A percentile compares a stretch with the other conserved stretches of the same genome.
Conservation (phyloP, 2,888 invertebrate genomes). For the Thumatha senex region DNA sequence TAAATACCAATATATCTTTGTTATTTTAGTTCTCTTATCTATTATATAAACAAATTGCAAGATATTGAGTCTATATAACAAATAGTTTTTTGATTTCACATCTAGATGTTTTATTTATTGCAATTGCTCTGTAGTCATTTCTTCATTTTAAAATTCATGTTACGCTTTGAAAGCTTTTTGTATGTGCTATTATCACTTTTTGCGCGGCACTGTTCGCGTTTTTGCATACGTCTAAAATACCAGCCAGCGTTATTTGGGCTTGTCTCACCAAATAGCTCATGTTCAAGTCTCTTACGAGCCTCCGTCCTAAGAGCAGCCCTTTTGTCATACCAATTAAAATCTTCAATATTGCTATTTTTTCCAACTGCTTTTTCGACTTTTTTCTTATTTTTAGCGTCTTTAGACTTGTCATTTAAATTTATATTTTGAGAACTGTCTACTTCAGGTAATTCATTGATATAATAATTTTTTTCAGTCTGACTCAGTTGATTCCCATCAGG, state of each 20-base stretch:
- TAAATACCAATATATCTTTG: too few species aligned
- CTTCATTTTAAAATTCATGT: conserved; percentile 70
- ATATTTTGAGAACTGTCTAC: conserved; percentile 27
- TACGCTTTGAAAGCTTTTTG: conserved; percentile 58
- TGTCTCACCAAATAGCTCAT: conserved; percentile 61
- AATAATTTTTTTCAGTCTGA: conserved; percentile 40
- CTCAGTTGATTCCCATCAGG: conserved; percentile 42
- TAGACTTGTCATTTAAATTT: conserved; percentile 23
- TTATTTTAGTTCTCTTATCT: too few species aligned
- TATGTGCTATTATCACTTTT: conserved; percentile 65
- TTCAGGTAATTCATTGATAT: conserved; percentile 44
- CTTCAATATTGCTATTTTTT: conserved; percentile 41
- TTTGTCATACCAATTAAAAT: conserved; percentile 66
- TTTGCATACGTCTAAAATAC: conserved; percentile 77
- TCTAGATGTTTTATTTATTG: background rate
- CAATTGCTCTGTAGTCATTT: conserved; percentile 12
- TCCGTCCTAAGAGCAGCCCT: conserved; percentile 60
- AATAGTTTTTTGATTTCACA: background rate
- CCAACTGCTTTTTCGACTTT: conserved; percentile 19
- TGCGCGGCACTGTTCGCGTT: conserved; percentile 71
- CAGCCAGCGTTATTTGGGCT: conserved; percentile 66
- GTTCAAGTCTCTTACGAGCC: conserved; percentile 64
- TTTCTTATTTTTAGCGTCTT: conserved; percentile 10
- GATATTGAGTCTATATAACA: too few species aligned
- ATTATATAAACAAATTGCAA: too few species aligned